Percentiles rank a stretch among this genome's conserved stretches.
Evolutionary conservation across 2,888 invertebrate species (phyloP).

Genomic region (Tinea trinotella): DNA sequence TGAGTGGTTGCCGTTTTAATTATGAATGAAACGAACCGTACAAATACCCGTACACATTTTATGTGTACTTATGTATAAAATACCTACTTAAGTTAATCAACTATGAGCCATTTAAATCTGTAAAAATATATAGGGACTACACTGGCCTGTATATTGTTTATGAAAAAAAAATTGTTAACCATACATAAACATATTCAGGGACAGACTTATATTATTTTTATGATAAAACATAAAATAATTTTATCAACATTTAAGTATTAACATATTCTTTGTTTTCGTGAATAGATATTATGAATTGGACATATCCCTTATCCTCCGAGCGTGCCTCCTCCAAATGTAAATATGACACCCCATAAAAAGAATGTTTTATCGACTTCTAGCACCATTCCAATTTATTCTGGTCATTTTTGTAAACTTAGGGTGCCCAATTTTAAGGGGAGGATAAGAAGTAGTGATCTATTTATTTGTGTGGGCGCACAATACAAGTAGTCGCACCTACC

Average conservation of each 20-base stretch:
- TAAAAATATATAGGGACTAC: too few species aligned
- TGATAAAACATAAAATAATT: too few species aligned
- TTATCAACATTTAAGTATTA: background rate
- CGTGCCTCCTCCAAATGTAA: constrained; percentile 63
- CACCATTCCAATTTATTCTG: constrained; percentile 70
- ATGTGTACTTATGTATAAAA: too few species aligned
- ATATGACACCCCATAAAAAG: constrained; percentile 72
- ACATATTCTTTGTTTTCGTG: background rate
- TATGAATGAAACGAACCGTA: background rate
- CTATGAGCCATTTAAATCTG: too few species aligned
- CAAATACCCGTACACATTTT: too few species aligned
- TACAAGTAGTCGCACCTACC: background rate
- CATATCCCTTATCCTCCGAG: constrained; percentile 33
- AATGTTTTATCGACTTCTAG: constrained; percentile 68
- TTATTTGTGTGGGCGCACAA: background rate
- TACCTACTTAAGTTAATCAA: too few species aligned
- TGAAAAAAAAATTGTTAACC: too few species aligned
- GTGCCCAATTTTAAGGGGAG: constrained; percentile 63
- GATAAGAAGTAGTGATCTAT: constrained; percentile 29
- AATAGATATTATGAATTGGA: constrained; percentile 1
- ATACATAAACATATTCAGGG: too few species aligned
- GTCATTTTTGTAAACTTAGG: constrained; percentile 68
- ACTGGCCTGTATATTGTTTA: too few species aligned
- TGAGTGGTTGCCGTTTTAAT: constrained; percentile 9
- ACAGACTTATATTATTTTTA: too few species aligned